Percentiles rank a stretch among this genome's conserved stretches.
phyloP scores from a whole-genome alignment of 1,140 invertebrate species.

The Zaprionus africanus region DNA sequence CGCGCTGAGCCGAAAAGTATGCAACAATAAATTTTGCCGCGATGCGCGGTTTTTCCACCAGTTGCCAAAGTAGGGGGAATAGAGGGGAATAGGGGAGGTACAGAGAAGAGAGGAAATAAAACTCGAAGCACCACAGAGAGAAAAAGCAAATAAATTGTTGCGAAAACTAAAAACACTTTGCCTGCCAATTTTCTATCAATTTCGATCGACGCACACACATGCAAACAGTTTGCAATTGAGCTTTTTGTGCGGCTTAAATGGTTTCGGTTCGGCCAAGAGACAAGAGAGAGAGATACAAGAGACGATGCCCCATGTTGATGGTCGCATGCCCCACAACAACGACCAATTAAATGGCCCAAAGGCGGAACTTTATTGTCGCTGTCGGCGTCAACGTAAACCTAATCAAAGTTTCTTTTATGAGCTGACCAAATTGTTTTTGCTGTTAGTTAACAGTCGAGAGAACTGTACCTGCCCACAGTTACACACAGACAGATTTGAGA shows the following conservation, averaged over 20 bases:
- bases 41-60: constrained; percentile 42
- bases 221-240: constrained; percentile 62
- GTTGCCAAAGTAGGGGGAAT: background rate
- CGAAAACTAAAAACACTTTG: constrained; percentile 71
- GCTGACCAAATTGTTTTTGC: background rate
- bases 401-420: constrained; percentile 35
- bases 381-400: background rate
- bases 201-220: constrained; percentile 21
- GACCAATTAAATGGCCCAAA: constrained; percentile 19
- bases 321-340: background rate
- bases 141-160: constrained; percentile 64
- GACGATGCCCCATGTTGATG: background rate
- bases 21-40: constrained; percentile 74
- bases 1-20: constrained; percentile 80
- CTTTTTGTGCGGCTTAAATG: constrained; percentile 56
- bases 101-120: background rate
- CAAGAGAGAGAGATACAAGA: background rate
- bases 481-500: background rate
- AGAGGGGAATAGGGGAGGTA: no score
- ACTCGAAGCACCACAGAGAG: constrained; percentile 10
- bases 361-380: constrained; percentile 21
- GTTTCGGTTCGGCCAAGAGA: constrained; percentile 35
- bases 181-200: constrained; percentile 79
- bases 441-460: constrained; percentile 63
- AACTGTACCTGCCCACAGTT: constrained; percentile 49